Evolutionary conservation across 2,888 invertebrate genomes (phyloP).

Genomic region (Heliconius hortense): DNA sequence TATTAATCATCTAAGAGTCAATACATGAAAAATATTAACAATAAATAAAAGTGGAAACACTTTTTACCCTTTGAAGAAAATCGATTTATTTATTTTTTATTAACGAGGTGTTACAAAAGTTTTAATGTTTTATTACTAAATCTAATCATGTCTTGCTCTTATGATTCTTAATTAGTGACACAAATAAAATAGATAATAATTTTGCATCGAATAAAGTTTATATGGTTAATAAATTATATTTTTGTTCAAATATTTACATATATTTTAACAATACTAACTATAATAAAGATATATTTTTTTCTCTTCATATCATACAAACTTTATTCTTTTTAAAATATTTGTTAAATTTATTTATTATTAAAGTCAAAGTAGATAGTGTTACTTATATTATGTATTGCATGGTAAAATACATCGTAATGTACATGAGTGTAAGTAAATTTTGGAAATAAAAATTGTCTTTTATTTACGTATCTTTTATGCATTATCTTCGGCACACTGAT

Average conservation of each 20-base stretch:
- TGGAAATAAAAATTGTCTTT: constrained; percentile 26
- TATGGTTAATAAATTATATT: not conserved
- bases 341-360: constrained; percentile 38
- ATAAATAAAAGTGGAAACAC: not conserved
- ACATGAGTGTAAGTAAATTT: constrained; percentile 36
- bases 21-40: constrained; percentile 11
- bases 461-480: constrained; percentile 22
- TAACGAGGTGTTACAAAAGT: not conserved
- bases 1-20: constrained; percentile 19
- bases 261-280: not conserved
- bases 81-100: not conserved
- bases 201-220: constrained; percentile 3
- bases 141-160: constrained; percentile 9
- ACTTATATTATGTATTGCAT: constrained; percentile 30
- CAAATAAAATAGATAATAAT: not conserved
- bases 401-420: constrained; percentile 33
- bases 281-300: not conserved
- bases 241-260: not conserved
- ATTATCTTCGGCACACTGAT: not conserved
- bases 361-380: constrained; percentile 30
- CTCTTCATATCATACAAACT: constrained; percentile 23
- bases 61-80: not conserved
- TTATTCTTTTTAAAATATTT: constrained; percentile 35
- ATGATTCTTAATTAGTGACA: not conserved
- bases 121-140: not conserved